Evolutionary conservation across 2,888 invertebrate genomes (phyloP).

Genomic region (Epinotia demarniana): DNA sequence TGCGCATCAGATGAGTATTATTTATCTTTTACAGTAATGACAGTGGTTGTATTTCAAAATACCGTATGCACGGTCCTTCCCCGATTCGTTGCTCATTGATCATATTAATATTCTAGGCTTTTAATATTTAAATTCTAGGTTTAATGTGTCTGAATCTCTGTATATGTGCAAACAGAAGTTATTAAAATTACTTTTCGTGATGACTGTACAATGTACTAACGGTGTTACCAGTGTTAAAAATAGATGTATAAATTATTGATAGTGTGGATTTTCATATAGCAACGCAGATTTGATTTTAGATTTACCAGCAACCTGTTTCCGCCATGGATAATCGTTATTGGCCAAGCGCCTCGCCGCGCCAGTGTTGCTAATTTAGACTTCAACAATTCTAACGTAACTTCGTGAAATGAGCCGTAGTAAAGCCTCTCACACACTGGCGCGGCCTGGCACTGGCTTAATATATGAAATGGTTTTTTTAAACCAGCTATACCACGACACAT

Average conservation of each 20-base stretch:
- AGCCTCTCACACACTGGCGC: too few species aligned
- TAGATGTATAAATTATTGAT: conserved; percentile 47
- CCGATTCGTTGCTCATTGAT: conserved; percentile 9
- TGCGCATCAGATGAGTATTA: too few species aligned
- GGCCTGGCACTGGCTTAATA: too few species aligned
- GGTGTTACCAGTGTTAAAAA: conserved; percentile 61
- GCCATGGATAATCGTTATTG: too few species aligned
- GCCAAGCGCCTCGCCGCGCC: too few species aligned
- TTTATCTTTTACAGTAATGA: neutral
- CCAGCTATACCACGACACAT: too few species aligned
- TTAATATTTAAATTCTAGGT: conserved; percentile 31
- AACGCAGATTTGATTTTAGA: conserved; percentile 20
- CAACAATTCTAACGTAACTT: too few species aligned
- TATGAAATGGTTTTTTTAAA: too few species aligned
- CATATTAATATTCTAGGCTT: conserved; percentile 23
- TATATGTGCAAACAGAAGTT: conserved; percentile 29
- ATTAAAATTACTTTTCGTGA: conserved; percentile 43
- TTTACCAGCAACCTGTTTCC: neutral
- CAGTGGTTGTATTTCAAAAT: neutral
- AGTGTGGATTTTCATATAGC: conserved; percentile 31
- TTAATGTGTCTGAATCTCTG: conserved; percentile 39
- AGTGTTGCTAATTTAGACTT: too few species aligned
- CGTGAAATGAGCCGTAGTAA: too few species aligned
- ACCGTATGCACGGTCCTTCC: neutral
- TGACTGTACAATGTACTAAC: conserved; percentile 55